Base-by-base conservation (phyloP, 2,113 vertebrate genomes). In the Zosterops hypoxanthus region DNA sequence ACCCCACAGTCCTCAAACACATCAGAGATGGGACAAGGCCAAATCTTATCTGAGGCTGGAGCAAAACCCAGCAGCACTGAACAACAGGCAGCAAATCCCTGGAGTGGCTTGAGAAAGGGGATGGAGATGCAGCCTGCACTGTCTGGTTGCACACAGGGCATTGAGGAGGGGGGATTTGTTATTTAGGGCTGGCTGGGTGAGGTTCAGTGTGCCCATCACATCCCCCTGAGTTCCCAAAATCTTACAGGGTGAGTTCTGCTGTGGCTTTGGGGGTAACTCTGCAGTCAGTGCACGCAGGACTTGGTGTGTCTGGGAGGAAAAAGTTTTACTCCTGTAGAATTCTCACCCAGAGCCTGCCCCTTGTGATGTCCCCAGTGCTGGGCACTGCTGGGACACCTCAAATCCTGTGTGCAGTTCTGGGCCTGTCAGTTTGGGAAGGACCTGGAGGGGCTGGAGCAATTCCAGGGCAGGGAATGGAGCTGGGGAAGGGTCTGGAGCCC, bases 1-100 rank as follows among this genome's bases (percentile, higher is more conserved):
- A 31, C 33, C 24, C 63, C 23, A 1, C 0, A 0, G 5, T 31
- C 90, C 63, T 72, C 46, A 52, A 33, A 53, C 1, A 1, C 21
- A 1, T 44, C 36, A 20, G 3, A 36, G 55, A 4, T 82, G 59
- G 47, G 79, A 46, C 22, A 68, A 36, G 82, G 78, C 53, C 65
- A 80, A 22, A 65, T n/a, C 53, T 55, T 16, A 2, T 5, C 52
- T 3, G 57, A 63, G 42, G 22, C 59, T 70, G 87, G 70, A 90
- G 46, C 3, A 4, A 81, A 86, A 16, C 23, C 6, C 36, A 73
- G 52, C 52, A 79, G 53, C 44, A 5, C 31, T 21, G 29, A 65
- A 14, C 9, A 49, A 26, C 33, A 2, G 2, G 14, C 24, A 49
- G 46, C 59, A 26, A 61, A 75, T 49, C 66, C 50, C 31, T 53